These are phyloP conservation scores for Pipa parva DNA, from an alignment of 2,113 vertebrate species.

Conservation along the genomic window DNA sequence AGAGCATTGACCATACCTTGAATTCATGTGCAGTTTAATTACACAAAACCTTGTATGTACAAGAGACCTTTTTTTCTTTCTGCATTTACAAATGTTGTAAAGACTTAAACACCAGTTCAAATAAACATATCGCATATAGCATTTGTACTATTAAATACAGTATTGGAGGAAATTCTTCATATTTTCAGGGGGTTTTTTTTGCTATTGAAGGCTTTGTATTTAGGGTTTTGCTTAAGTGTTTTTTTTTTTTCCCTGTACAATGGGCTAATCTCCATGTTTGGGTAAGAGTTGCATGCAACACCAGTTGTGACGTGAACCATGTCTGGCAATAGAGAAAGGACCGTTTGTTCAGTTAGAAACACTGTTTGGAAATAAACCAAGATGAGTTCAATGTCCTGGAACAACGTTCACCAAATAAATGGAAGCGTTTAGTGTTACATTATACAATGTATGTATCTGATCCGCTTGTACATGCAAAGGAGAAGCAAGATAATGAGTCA, in stretches of 20 bases:
- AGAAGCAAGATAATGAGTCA: too few species aligned
- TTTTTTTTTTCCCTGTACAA: slow-evolving; percentile 11
- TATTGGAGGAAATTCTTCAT: too few species aligned
- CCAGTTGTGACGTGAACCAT: slow-evolving; percentile 3
- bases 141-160: too few species aligned
- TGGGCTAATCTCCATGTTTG: not conserved
- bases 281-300: slow-evolving; percentile 2
- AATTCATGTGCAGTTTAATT: not conserved
- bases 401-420: not conserved
- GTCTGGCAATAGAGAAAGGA: not conserved
- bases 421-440: not conserved
- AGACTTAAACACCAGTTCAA: too few species aligned
- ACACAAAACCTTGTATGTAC: slow-evolving; percentile 3
- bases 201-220: too few species aligned
- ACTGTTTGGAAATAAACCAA: slow-evolving; percentile 12
- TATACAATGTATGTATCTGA: not conserved
- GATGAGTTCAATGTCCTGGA: not conserved
- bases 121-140: too few species aligned
- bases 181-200: too few species aligned
- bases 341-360: slow-evolving; percentile 6
- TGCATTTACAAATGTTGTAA: slow-evolving; percentile 12
- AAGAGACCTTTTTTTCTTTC: slow-evolving; percentile 10
- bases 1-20: not conserved
- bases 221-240: not conserved
- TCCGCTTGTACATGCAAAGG: not conserved